Base-by-base conservation (phyloP, 1,140 invertebrate species). In the Plutomurus gul region DNA sequence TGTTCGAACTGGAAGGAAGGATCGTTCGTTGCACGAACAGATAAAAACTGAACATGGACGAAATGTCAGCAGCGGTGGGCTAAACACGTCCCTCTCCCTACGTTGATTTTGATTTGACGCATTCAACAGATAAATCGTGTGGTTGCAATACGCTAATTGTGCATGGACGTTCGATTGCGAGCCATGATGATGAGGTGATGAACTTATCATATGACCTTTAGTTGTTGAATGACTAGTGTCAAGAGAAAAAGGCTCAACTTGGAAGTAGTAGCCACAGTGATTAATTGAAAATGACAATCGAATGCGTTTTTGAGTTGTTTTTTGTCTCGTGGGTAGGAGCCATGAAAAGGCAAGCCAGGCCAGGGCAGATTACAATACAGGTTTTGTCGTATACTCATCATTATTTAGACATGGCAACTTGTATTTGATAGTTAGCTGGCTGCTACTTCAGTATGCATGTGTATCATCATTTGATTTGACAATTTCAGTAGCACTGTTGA, bases 321-420 rank as follows among this genome's bases (percentile, higher is more conserved):
- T 65, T 65, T 65, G 56, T 65, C n/a, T n/a, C 56, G 56, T 65
- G 56, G 56, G 56, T 65, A 65, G 56, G 56, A 65, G 56, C 56
- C 56, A 65, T 65, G 56, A 33, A 65, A n/a, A 65, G 25, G 36
- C n/a, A n/a, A 65, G 56, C 56, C 56, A 65, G 30, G 56, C n/a
- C 30, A n/a, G 36, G 25, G 36, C 25, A 65, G 56, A 65, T 65
- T 65, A 65, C 25, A 65, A 65, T 65, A 65, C 56, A 65, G 56
- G 56, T 65, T 65, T n/a, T 65, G 56, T 65, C 56, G n/a, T n/a
- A n/a, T n/a, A n/a, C 36, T 65, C 30, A 65, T 65, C 30, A 33
- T 30, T 33, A 16, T 56, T 56, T 56, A 11, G 22, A 56, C 51
- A 56, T 30, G 56, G 27, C 56, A 65, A 65, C 27, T 65, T 65